Conservation (phyloP, 2,797 vertebrate genomes). For the Macropodus opercularis region DNA sequence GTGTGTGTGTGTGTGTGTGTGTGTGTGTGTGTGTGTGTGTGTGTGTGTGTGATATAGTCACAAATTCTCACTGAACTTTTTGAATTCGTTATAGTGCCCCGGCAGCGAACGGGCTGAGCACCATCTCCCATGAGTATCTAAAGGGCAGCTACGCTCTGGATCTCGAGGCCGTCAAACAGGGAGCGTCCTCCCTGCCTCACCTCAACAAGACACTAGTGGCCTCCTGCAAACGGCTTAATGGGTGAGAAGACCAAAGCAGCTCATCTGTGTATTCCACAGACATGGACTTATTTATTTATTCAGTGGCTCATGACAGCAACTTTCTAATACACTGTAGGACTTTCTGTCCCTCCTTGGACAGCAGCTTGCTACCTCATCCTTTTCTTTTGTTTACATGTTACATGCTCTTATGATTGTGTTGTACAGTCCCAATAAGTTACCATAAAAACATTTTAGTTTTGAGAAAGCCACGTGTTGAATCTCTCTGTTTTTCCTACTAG, state of each 20-base stretch:
- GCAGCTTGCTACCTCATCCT: background rate
- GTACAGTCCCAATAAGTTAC: background rate
- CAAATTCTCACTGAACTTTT: background rate
- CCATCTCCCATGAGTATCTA: constrained; percentile 94
- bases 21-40: too few relatives aligned
- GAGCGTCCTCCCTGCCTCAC: constrained; percentile 89
- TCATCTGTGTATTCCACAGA: background rate
- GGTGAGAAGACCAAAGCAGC: constrained; percentile 73
- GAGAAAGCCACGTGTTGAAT: background rate
- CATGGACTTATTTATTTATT: background rate
- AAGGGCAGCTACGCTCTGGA: constrained; percentile 95
- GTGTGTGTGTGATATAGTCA: background rate
- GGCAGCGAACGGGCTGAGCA: constrained; percentile 89
- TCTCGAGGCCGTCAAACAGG: constrained; percentile 91
- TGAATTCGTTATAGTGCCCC: constrained; percentile 58
- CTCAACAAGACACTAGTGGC: constrained; percentile 92
- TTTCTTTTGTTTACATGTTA: constrained; percentile 28
- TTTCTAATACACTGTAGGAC: background rate
- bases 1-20: too few relatives aligned
- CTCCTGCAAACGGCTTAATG: constrained; percentile 92
- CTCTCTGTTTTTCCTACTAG: constrained; percentile 65
- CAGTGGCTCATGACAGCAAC: too few relatives aligned
- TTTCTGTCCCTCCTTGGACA: background rate
- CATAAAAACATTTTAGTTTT: background rate
- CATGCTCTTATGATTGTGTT: background rate